Conservation (phyloP, 2,888 invertebrate species). For the Limnephilus marmoratus region DNA sequence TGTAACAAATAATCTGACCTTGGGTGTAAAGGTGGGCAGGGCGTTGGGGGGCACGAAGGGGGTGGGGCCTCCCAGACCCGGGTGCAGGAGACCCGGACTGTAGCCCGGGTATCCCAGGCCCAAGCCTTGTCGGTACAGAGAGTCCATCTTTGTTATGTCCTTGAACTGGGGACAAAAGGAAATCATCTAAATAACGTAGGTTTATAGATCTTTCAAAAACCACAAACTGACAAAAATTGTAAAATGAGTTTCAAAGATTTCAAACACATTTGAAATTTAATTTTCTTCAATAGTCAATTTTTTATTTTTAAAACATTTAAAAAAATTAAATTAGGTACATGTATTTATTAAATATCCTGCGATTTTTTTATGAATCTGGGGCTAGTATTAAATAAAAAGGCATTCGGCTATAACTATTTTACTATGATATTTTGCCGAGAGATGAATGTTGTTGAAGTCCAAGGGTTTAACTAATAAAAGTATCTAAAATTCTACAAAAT, state of each 20-base stretch:
- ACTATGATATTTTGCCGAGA: too few species aligned
- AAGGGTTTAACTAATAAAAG: too few species aligned
- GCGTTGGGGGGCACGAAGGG: conserved; percentile 94
- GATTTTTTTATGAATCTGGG: too few species aligned
- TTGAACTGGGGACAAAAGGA: conserved; percentile 81
- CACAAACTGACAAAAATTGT: not conserved
- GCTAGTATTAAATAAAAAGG: too few species aligned
- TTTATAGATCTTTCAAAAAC: not conserved
- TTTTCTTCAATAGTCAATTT: too few species aligned
- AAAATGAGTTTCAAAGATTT: not conserved
- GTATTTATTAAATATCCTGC: too few species aligned
- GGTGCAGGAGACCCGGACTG: conserved; percentile 87
- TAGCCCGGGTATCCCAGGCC: conserved; percentile 89
- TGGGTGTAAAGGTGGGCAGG: conserved; percentile 90
- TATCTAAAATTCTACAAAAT: too few species aligned
- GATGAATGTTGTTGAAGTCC: too few species aligned
- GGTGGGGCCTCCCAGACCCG: conserved; percentile 85
- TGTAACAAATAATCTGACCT: conserved; percentile 78
- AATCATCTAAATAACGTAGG: not conserved
- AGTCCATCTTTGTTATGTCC: conserved; percentile 91
- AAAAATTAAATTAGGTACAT: too few species aligned
- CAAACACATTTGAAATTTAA: not conserved
- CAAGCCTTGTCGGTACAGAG: conserved; percentile 86
- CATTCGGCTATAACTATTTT: too few species aligned
- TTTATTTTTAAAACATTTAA: too few species aligned